A percentile compares a stretch with the other conserved stretches of the same genome.
phyloP scores from a whole-genome alignment of 2,888 invertebrate species.

The Odontothrips loti region DNA sequence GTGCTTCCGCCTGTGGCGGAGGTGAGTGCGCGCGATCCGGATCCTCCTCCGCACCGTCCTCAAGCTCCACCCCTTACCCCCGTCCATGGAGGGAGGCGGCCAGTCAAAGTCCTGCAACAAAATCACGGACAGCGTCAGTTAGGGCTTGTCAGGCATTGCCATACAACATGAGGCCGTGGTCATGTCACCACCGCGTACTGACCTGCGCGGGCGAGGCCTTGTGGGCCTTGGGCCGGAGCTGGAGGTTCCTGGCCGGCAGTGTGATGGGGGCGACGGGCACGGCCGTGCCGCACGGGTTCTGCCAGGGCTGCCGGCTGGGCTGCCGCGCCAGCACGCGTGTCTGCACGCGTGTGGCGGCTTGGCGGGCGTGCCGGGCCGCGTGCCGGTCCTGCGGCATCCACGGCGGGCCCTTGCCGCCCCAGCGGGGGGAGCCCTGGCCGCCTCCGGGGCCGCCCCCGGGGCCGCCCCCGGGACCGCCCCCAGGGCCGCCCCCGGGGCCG shows the following conservation, averaged over 20 bases:
- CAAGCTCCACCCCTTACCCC: slow-evolving; percentile 35
- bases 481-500: neutral
- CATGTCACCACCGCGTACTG: too few species aligned
- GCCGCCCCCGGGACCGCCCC: neutral
- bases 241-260: slow-evolving; percentile 42
- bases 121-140: neutral
- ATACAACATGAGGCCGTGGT: too few species aligned
- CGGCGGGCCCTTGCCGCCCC: neutral
- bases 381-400: neutral
- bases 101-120: slow-evolving; percentile 1
- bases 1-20: slow-evolving; percentile 44
- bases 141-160: too few species aligned
- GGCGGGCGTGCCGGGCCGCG: slow-evolving; percentile 1
- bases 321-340: slow-evolving; percentile 23
- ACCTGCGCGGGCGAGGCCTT: neutral
- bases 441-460: neutral
- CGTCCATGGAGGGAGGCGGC: slow-evolving; percentile 2
- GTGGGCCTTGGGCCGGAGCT: slow-evolving; percentile 40
- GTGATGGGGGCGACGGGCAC: slow-evolving; percentile 42
- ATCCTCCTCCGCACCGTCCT: slow-evolving; percentile 43
- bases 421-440: neutral
- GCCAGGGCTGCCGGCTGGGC: slow-evolving; percentile 43
- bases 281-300: slow-evolving; percentile 45
- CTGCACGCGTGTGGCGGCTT: neutral
- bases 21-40: slow-evolving; percentile 46